A percentile compares a stretch with the other conserved stretches of the same genome.
These are phyloP conservation scores for Eulemur albifrons DNA, from an alignment of 2,797 vertebrate genomes.

Conservation along the genomic window DNA sequence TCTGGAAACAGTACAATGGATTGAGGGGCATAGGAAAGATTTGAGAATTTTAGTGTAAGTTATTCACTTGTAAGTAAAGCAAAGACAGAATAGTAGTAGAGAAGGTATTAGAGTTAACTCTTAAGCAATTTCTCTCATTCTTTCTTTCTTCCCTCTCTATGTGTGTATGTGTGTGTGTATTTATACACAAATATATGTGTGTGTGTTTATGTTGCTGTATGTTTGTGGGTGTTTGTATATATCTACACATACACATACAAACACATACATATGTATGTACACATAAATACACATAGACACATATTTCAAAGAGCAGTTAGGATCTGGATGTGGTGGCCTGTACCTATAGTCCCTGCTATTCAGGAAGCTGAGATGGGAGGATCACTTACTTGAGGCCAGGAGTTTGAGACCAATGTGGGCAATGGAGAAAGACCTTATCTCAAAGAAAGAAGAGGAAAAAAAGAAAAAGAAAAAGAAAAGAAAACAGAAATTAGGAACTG, in stretches of 20 bases:
- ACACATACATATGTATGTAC: background rate
- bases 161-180: background rate
- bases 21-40: background rate
- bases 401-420: background rate
- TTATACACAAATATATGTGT: background rate
- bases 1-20: background rate
- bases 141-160: background rate
- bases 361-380: background rate
- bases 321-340: background rate
- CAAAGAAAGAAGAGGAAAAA: background rate
- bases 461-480: background rate
- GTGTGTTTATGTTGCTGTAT: background rate
- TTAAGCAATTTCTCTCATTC: background rate
- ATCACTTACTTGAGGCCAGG: background rate
- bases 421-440: background rate
- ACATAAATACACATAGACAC: background rate
- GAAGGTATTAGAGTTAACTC: background rate
- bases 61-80: background rate
- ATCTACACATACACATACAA: background rate
- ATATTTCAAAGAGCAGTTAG: background rate
- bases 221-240: background rate
- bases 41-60: background rate
- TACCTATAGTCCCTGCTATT: background rate
- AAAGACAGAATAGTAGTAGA: background rate
- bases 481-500: background rate